Percentiles rank a stretch among this genome's conserved stretches.
These are phyloP conservation scores for Neotoxoptera formosana DNA, from an alignment of 1,140 invertebrate species.

Conservation along the genomic window DNA sequence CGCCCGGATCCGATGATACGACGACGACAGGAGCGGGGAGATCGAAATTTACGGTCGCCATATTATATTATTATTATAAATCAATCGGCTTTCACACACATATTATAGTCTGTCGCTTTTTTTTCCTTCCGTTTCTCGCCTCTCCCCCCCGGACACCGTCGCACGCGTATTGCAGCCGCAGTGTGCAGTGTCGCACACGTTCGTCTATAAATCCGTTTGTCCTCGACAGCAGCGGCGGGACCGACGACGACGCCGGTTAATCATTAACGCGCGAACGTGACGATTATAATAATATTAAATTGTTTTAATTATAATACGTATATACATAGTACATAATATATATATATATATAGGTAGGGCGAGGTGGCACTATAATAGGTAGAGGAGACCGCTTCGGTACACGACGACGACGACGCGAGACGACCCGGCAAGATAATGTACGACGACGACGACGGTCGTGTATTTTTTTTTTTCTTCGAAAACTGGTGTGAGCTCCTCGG, in stretches of 20 bases:
- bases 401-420: too few species aligned
- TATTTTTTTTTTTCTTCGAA: too few species aligned
- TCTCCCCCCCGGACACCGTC: too few species aligned
- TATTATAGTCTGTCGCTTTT: background rate
- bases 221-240: background rate
- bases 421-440: too few species aligned
- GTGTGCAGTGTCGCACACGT: background rate
- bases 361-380: too few species aligned
- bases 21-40: background rate
- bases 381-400: too few species aligned
- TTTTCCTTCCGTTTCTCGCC: background rate
- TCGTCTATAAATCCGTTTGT: constrained; percentile 1
- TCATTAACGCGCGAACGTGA: background rate
- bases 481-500: too few species aligned
- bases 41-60: background rate
- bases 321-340: too few species aligned
- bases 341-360: too few species aligned
- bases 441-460: too few species aligned
- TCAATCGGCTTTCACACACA: background rate
- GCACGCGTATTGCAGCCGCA: too few species aligned
- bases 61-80: constrained; percentile 13
- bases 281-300: background rate
- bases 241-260: background rate
- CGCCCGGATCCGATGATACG: background rate
- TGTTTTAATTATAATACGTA: too few species aligned